Percentiles rank a stretch among this genome's conserved stretches.
These are phyloP conservation scores for Panzeria rudis DNA, from an alignment of 2,888 invertebrate genomes.

Conservation along the genomic window DNA sequence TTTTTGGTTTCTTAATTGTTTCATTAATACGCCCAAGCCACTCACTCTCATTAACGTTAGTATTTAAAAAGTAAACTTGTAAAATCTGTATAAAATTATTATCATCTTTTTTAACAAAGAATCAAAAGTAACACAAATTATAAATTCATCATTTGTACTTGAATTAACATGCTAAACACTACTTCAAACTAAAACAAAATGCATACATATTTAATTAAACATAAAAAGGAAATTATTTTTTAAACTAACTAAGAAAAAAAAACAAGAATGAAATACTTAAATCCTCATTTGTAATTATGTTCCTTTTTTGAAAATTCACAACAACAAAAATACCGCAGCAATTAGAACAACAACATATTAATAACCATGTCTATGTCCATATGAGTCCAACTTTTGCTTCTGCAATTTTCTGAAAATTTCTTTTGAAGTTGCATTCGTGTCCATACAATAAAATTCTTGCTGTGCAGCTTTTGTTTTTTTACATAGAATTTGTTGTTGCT, in stretches of 20 bases:
- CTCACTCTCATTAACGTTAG: conserved; percentile 27
- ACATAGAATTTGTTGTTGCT: too few relatives aligned
- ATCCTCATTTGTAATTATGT: conserved; percentile 82
- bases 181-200: conserved; percentile 23
- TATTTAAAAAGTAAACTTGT: conserved; percentile 48
- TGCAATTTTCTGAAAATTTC: too few relatives aligned
- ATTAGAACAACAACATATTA: conserved; percentile 1
- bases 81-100: conserved; percentile 71
- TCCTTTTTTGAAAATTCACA: conserved; percentile 75
- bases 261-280: conserved; percentile 51
- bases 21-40: background rate
- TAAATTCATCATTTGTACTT: conserved; percentile 56
- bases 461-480: too few relatives aligned
- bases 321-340: conserved; percentile 30
- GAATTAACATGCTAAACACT: conserved; percentile 39
- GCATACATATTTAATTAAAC: conserved; percentile 8
- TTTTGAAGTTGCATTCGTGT: too few relatives aligned
- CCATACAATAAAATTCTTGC: too few relatives aligned
- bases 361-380: too few relatives aligned
- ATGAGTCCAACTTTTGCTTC: too few relatives aligned
- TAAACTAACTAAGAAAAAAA: conserved; percentile 20
- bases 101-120: conserved; percentile 63
- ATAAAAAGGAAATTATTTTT: conserved; percentile 36
- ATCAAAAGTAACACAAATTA: conserved; percentile 58
- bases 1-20: conserved; percentile 6